A percentile compares a stretch with the other conserved stretches of the same genome.
These are phyloP conservation scores for Pocillopora grandis DNA, from an alignment of 92 coral and sea anemone species.

Conservation along the genomic window DNA sequence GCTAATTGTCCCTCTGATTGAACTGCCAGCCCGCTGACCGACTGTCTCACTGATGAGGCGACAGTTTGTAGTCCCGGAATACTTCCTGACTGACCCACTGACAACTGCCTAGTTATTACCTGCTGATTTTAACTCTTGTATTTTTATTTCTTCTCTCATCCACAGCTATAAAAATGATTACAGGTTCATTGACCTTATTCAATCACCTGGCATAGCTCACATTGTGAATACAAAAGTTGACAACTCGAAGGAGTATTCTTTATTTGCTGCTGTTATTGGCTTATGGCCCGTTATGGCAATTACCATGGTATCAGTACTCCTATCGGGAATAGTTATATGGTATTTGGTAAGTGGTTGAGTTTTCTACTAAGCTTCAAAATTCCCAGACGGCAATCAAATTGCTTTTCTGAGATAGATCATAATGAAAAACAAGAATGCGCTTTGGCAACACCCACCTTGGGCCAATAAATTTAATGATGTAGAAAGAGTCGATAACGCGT, in stretches of 20 bases:
- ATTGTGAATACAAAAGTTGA: background rate
- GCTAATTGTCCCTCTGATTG: no score
- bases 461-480: no score
- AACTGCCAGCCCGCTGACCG: no score
- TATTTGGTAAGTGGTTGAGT: background rate
- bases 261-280: background rate
- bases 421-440: no score
- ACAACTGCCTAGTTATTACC: background rate
- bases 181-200: background rate
- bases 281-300: background rate
- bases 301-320: background rate
- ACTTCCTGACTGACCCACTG: background rate
- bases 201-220: conserved; percentile 18
- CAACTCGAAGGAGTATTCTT: background rate
- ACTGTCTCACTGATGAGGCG: no score
- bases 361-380: background rate
- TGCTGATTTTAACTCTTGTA: background rate
- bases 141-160: background rate
- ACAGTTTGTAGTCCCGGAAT: no score
- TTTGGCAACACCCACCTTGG: no score
- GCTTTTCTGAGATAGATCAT: no score
- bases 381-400: no score
- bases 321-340: conserved; percentile 13
- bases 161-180: background rate
- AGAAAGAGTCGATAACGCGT: no score